These are phyloP conservation scores for Callosobruchus maculatus DNA, from an alignment of 2,888 invertebrate species.

Conservation along the genomic window DNA sequence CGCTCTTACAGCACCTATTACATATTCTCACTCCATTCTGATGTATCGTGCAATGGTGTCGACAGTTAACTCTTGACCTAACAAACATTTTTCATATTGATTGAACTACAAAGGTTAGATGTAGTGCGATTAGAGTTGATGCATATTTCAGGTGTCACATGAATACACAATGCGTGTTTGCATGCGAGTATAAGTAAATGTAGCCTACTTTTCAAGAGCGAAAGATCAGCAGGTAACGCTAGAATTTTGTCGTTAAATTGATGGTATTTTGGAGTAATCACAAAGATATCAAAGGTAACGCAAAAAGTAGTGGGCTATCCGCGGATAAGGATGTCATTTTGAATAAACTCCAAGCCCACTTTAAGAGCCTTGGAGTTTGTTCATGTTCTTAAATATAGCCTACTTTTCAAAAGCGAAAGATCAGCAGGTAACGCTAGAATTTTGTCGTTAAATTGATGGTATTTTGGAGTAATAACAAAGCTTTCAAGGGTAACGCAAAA, in stretches of 20 bases:
- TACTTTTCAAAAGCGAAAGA: not conserved
- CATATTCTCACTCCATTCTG: not conserved
- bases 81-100: not conserved
- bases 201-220: not conserved
- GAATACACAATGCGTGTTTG: not conserved
- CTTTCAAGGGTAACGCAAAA: too few relatives aligned
- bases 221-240: not conserved
- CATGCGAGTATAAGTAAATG: not conserved
- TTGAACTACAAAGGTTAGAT: not conserved
- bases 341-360: too few relatives aligned
- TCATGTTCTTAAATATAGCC: not conserved
- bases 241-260: not conserved
- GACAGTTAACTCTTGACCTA: not conserved
- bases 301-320: too few relatives aligned
- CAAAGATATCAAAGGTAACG: not conserved
- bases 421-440: not conserved
- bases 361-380: too few relatives aligned
- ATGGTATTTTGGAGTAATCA: not conserved
- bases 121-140: not conserved
- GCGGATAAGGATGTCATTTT: too few relatives aligned
- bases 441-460: not conserved
- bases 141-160: not conserved
- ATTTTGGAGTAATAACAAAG: not conserved
- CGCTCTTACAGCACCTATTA: not conserved
- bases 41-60: not conserved